Evolutionary conservation across 2,797 vertebrate genomes (phyloP).

Genomic region (Smutsia temminckii): DNA sequence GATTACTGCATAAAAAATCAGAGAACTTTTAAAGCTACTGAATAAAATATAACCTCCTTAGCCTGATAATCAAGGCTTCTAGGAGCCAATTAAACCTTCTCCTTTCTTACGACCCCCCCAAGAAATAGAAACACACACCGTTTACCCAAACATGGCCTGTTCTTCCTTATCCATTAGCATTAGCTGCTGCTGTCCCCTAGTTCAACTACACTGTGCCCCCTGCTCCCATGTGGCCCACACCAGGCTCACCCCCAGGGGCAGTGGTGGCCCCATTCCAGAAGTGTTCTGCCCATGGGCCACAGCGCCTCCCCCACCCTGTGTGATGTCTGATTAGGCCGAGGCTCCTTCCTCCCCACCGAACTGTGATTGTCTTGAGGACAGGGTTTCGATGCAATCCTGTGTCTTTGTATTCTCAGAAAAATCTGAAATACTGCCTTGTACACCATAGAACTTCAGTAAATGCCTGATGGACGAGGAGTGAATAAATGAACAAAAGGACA

Average conservation of each 20-base stretch:
- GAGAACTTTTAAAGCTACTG: background rate
- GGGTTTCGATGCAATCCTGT: background rate
- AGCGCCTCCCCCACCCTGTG: rapidly evolving
- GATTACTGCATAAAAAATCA: background rate
- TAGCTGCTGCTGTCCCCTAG: rapidly evolving
- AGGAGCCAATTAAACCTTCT: background rate
- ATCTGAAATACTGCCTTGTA: background rate
- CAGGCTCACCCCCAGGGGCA: background rate
- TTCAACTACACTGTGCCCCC: rapidly evolving
- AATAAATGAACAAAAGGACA: rapidly evolving
- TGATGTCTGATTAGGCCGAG: rapidly evolving
- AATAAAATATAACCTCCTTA: background rate
- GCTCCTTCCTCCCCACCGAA: background rate
- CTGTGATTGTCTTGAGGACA: background rate
- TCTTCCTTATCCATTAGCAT: background rate
- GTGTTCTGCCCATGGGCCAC: rapidly evolving
- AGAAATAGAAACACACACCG: rapidly evolving
- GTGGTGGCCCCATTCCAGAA: rapidly evolving
- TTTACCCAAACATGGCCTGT: rapidly evolving
- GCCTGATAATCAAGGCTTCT: background rate
- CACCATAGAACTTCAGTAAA: rapidly evolving
- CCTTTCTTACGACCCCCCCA: rapidly evolving
- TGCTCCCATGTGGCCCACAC: rapidly evolving
- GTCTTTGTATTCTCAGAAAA: background rate
- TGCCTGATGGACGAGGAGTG: rapidly evolving